Evolutionary conservation across 2,113 vertebrate species (phyloP).

Genomic region (Terrapene triunguis): DNA sequence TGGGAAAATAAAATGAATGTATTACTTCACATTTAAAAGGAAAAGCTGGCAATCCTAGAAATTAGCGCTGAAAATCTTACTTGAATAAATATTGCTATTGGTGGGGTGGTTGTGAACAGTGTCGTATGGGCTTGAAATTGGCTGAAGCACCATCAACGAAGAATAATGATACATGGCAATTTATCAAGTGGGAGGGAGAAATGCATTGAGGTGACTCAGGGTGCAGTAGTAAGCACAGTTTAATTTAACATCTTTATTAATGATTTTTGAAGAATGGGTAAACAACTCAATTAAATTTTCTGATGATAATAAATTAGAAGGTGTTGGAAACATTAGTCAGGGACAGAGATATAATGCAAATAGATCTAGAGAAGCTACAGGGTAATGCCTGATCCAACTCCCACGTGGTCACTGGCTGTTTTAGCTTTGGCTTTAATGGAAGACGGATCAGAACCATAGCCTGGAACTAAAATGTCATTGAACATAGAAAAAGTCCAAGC

Average conservation of each 20-base stretch:
- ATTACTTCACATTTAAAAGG: not conserved
- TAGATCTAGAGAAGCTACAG: not conserved
- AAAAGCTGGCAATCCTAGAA: not conserved
- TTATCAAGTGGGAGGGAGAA: not conserved
- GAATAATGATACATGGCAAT: not conserved
- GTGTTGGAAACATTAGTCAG: conserved; percentile 1
- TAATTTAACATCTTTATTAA: conserved; percentile 62
- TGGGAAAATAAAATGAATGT: not conserved
- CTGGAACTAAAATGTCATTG: not conserved
- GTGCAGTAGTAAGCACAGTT: not conserved
- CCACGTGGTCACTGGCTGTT: not conserved
- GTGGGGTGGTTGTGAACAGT: not conserved
- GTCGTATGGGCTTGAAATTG: not conserved
- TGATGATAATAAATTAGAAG: conserved; percentile 11
- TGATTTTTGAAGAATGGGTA: conserved; percentile 55
- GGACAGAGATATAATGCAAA: conserved; percentile 47
- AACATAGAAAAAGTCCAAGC: not conserved
- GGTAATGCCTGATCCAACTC: not conserved
- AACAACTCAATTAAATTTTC: conserved; percentile 65
- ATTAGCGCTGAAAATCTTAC: not conserved
- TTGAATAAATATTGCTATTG: not conserved
- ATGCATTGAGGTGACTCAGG: conserved; percentile 9
- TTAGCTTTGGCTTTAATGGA: not conserved
- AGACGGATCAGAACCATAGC: conserved; percentile 7
- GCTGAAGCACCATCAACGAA: not conserved